Evolutionary conservation across 2,797 vertebrate species (phyloP).

Genomic region (Falco peregrinus): DNA sequence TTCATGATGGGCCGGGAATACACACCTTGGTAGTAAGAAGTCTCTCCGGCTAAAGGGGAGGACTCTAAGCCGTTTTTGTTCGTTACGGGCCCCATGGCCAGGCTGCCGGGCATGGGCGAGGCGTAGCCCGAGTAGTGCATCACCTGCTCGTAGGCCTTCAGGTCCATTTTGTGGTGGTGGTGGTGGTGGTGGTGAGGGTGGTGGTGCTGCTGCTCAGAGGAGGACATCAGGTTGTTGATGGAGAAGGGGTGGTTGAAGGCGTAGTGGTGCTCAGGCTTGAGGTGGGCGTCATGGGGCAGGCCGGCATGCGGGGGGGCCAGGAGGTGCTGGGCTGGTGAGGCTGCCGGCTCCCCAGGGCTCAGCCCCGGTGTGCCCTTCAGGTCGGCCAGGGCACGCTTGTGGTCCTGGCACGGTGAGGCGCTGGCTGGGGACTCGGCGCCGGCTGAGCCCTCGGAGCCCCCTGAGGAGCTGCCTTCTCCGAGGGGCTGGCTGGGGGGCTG

Average conservation of each 20-base stretch:
- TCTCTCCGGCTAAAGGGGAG: constrained; percentile 87
- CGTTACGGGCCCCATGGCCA: constrained; percentile 94
- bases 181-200: constrained; percentile 82
- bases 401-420: constrained; percentile 86
- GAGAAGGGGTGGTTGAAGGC: constrained; percentile 99
- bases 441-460: constrained; percentile 87
- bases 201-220: constrained; percentile 93
- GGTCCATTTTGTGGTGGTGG: constrained; percentile 98
- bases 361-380: constrained; percentile 87
- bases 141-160: constrained; percentile 98
- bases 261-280: constrained; percentile 98
- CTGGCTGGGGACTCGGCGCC: constrained; percentile 92
- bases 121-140: constrained; percentile 96
- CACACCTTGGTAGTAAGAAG: constrained; percentile 96
- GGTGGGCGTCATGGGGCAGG: constrained; percentile 91
- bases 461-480: constrained; percentile 70
- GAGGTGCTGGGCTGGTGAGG: constrained; percentile 89
- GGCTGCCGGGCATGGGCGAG: constrained; percentile 90
- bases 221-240: constrained; percentile 99
- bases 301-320: constrained; percentile 89
- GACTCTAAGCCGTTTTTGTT: constrained; percentile 93
- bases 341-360: constrained; percentile 86
- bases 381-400: constrained; percentile 90
- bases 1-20: constrained; percentile 99
- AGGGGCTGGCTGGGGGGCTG: not conserved